Percentiles rank a stretch among this genome's conserved stretches.
Conservation (phyloP, 2,797 vertebrate genomes). For the Enteromius viviparus region DNA sequence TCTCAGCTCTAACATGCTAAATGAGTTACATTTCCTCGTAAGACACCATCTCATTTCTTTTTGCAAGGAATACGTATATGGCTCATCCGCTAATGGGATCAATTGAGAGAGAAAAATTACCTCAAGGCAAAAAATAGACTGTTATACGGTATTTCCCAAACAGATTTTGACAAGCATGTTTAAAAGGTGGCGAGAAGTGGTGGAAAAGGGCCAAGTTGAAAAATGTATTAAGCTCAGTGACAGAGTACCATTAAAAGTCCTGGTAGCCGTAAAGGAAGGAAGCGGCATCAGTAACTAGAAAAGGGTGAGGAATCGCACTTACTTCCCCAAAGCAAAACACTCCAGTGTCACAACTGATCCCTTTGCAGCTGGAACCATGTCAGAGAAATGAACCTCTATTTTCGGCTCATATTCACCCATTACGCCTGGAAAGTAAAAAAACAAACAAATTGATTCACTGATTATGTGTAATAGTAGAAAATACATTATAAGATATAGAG, state of each 20-base stretch:
- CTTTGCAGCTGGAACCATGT: slow-evolving; percentile 90
- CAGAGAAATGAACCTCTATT: slow-evolving; percentile 97
- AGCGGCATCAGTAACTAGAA: slow-evolving; percentile 63
- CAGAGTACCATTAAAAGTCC: slow-evolving; percentile 58
- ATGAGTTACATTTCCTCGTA: slow-evolving; percentile 42
- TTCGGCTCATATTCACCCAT: slow-evolving; percentile 99
- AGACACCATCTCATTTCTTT: slow-evolving; percentile 39
- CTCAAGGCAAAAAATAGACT: slow-evolving; percentile 20
- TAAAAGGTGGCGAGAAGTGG: slow-evolving; percentile 35
- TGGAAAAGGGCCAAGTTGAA: slow-evolving; percentile 30
- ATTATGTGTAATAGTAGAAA: neutral
- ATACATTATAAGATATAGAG: neutral
- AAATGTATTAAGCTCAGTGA: slow-evolving; percentile 65
- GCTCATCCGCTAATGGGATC: slow-evolving; percentile 53
- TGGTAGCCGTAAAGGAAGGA: slow-evolving; percentile 54
- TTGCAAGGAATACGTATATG: slow-evolving; percentile 34
- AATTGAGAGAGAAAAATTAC: slow-evolving; percentile 45
- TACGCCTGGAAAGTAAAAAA: slow-evolving; percentile 78
- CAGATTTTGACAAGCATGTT: slow-evolving; percentile 51
- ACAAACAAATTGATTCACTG: slow-evolving; percentile 67
- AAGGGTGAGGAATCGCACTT: slow-evolving; percentile 78
- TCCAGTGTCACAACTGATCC: slow-evolving; percentile 92
- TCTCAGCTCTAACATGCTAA: slow-evolving; percentile 34
- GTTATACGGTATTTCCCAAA: slow-evolving; percentile 34
- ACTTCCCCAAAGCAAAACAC: slow-evolving; percentile 97